Conservation (phyloP, 2,113 vertebrate species). For the Circaetus cinerascens region DNA sequence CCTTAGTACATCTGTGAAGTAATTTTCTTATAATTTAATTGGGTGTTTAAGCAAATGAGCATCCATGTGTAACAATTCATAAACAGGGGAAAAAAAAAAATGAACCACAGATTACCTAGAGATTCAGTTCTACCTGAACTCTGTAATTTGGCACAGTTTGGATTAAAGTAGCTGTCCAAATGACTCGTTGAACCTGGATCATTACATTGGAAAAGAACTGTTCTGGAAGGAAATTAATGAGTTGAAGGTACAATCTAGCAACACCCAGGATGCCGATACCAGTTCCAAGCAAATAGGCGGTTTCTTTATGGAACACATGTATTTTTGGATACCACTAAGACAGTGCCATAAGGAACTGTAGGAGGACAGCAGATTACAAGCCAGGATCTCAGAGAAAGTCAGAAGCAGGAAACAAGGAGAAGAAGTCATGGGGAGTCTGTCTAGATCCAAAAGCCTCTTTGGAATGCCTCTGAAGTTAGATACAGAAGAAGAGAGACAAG, state of each 20-base stretch:
- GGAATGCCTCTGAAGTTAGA: not conserved
- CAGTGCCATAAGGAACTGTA: slow-evolving; percentile 50
- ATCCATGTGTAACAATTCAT: not conserved
- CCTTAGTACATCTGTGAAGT: not conserved
- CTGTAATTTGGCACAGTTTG: not conserved
- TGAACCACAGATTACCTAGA: not conserved
- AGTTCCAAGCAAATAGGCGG: not conserved
- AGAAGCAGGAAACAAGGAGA: slow-evolving; percentile 21
- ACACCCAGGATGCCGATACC: not conserved
- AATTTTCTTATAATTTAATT: not conserved
- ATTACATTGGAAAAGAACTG: not conserved
- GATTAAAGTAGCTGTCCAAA: not conserved
- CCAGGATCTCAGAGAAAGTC: slow-evolving; percentile 19
- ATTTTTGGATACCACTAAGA: slow-evolving; percentile 27
- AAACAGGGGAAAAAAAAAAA: not conserved
- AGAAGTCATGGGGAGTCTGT: not conserved
- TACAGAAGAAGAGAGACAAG: not conserved
- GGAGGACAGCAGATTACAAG: slow-evolving; percentile 44
- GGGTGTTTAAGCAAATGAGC: not conserved
- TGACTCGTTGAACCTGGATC: not conserved
- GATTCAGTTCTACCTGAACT: not conserved
- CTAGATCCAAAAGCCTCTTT: not conserved
- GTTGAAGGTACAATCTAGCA: not conserved
- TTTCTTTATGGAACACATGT: slow-evolving; percentile 15
- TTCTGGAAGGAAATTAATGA: not conserved